These are phyloP conservation scores for Unio pictorum DNA, from an alignment of 2,888 invertebrate species.

Conservation along the genomic window DNA sequence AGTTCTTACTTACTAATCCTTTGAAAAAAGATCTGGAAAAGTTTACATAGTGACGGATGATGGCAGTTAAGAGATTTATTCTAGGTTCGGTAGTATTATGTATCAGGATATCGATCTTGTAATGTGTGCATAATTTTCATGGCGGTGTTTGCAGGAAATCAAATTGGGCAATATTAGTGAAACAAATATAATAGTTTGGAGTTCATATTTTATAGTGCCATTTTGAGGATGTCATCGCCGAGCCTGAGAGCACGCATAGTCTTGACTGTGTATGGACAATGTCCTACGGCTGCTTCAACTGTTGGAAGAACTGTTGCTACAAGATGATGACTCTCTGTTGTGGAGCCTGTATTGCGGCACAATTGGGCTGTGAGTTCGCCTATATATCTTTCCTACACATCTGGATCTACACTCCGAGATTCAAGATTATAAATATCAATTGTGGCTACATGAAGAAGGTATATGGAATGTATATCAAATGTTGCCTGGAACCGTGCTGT, in stretches of 20 bases:
- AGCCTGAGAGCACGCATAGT: slow-evolving; percentile 60
- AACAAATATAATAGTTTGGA: no score
- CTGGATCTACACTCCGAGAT: slow-evolving; percentile 81
- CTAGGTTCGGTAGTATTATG: no score
- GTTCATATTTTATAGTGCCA: slow-evolving; percentile 15
- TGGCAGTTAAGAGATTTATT: no score
- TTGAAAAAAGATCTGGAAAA: no score
- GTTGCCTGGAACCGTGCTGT: slow-evolving; percentile 50
- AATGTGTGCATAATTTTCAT: no score
- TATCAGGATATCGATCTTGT: no score
- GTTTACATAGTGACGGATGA: no score
- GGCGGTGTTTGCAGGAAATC: no score
- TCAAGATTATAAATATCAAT: slow-evolving; percentile 79
- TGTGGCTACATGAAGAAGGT: slow-evolving; percentile 39
- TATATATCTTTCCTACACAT: slow-evolving; percentile 78
- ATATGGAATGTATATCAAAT: slow-evolving; percentile 75
- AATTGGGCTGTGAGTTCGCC: slow-evolving; percentile 70
- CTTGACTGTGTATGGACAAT: slow-evolving; percentile 82
- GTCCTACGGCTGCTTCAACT: slow-evolving; percentile 77
- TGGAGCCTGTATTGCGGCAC: slow-evolving; percentile 79
- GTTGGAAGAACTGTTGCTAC: slow-evolving; percentile 81
- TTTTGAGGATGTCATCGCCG: slow-evolving; percentile 48
- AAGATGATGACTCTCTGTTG: slow-evolving; percentile 78
- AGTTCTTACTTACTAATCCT: no score
- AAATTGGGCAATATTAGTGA: no score